Evolutionary conservation across 2,888 invertebrate species (phyloP), one percentile per base, ranked within the genome.

Genomic region (Scrobipalpa atriplicella): DNA sequence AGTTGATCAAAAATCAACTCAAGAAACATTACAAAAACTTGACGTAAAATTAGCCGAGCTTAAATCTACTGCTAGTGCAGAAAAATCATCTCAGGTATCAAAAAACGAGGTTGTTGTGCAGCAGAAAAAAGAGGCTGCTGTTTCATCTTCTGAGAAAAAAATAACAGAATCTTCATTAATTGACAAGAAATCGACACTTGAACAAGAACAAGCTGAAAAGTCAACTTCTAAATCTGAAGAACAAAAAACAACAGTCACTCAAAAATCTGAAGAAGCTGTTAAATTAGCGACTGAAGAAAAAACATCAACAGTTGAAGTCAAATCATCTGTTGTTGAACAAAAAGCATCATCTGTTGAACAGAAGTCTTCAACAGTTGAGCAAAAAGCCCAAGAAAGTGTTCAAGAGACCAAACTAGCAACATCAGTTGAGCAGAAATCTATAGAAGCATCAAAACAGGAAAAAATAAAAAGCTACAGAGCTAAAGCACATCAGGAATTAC

Each of bases 371-470:
- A 19, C 60, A 60, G 54, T 65, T n/a, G 39, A 63, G n/a, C 36
- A 63, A 62, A 62, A 52, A 65, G 11, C 56, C 0, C 52, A 84
- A 70, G 86, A 85, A 78, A 80, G 84, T 71, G 81, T 86, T 52
- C 63, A 68, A 60, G 65, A 69, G 67, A 67, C 68, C 62, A 67
- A 54, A 16, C 39, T 54, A 51, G 39, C 18, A 51, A 51, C 61
- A 18, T 21, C 62, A 21, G 47, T 36, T 29, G 47, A 43, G 11
- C 47, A 62, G 9, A 47, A 62, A 66, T 66, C 71, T 64, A 67
- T 73, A 62, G 69, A 71, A 68, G 72, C 72, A 36, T 70, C 73
- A 66, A 70, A 72, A 70, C 77, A 78, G 67, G 70, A 70, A 70
- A 61, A 69, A 68, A 66, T 69, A 60, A 69, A 72, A 65, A 72